Evolutionary conservation across 2,888 invertebrate genomes (phyloP), one percentile per base, ranked within the genome.

Genomic region (Phlogophora meticulosa): DNA sequence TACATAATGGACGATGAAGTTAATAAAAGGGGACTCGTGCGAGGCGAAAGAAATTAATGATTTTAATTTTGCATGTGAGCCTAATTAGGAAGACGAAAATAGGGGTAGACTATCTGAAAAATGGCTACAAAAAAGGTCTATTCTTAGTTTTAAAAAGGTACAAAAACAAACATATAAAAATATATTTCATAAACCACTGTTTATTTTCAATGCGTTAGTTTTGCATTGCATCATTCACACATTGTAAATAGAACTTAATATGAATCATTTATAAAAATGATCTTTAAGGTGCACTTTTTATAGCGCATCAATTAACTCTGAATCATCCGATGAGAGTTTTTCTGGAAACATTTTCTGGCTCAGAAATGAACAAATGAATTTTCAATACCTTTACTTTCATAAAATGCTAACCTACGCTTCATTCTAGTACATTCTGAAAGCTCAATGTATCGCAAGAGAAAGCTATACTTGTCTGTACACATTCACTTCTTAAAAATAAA

Each of bases 21-120:
- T 89, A 86, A 92, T 91, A 91, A 90, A 92, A 86, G 87, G 82
- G 84, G 82, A 84, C 84, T 85, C 84, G 81, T 70, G 75, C 77
- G 80, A 74, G 81, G 81, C 79, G 80, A 86, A 87, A 90, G 85
- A 89, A 88, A 90, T 90, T 87, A 84, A 84, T 87, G 89, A 85
- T 86, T 84, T 74, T 77, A 89, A 87, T 86, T 85, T 87, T 78
- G 75, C 84, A 88, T 84, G 89, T 86, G 87, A 84, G 84, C 83
- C 86, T 91, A 91, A 93, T 92, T 91, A 91, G 80, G 72, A 67
- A 51, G 32, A 63, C 20, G 17, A 68, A 71, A 61, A 67, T 71
- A 65, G 40, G 15, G 22, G 22, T 28, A 40, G 17, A 34, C 11
- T 24, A 10, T 45, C 4, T 53, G 17, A 34, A 24, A 61, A 45